Percentiles rank a stretch among this genome's conserved stretches.
These are phyloP conservation scores for Mus spretus DNA, from an alignment of 2,797 vertebrate genomes.

Conservation along the genomic window DNA sequence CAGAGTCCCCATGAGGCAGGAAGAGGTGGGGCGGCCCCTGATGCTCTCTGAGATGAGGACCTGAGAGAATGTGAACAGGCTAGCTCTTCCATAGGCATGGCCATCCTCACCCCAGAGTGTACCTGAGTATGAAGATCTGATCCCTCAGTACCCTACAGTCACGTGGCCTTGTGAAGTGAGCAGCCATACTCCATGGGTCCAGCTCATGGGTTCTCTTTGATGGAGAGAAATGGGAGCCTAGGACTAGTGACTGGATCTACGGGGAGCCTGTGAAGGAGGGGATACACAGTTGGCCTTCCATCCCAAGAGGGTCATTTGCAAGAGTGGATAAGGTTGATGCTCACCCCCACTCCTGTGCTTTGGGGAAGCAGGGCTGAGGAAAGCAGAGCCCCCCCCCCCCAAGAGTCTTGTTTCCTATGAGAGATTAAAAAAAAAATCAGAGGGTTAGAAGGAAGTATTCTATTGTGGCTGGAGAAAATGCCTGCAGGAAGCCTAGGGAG, in stretches of 20 bases:
- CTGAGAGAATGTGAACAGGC: neutral
- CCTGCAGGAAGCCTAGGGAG: neutral
- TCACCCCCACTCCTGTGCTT: neutral
- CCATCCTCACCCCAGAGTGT: neutral
- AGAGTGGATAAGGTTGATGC: no score
- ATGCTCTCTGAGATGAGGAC: neutral
- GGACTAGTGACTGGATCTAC: neutral
- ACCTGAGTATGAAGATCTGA: neutral
- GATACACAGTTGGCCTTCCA: neutral
- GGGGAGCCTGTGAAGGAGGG: neutral
- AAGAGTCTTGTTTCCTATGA: neutral
- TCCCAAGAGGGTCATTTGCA: neutral
- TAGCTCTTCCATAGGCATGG: neutral
- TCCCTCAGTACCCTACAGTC: neutral
- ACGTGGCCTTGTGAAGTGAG: neutral
- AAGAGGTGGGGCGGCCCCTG: rapidly evolving
- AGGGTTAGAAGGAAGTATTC: neutral
- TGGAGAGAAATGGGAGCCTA: neutral
- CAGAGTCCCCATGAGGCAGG: neutral
- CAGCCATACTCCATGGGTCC: neutral
- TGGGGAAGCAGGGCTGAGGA: neutral
- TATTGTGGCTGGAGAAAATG: no score
- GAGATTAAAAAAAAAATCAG: neutral
- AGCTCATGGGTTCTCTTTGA: no score
- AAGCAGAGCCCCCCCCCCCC: no score